Conservation (phyloP, 2,113 vertebrate genomes). For the Zapornia atra region DNA sequence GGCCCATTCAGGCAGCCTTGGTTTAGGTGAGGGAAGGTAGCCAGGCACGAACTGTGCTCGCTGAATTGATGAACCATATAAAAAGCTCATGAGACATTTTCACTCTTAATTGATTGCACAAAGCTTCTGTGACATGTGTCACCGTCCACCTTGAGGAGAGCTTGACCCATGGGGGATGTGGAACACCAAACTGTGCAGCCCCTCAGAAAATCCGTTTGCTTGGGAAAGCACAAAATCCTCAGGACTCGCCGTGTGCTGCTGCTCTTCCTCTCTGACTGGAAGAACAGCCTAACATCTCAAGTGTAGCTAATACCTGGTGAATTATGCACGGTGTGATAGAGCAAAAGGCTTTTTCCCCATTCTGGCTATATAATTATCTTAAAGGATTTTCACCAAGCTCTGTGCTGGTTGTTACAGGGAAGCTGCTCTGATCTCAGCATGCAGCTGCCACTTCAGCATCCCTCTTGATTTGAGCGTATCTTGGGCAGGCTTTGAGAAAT, state of each 20-base stretch:
- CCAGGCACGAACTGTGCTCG: neutral
- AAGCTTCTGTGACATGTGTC: neutral
- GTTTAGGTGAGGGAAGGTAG: neutral
- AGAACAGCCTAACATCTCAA: neutral
- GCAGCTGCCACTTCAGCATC: neutral
- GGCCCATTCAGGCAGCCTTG: neutral
- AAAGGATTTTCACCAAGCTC: neutral
- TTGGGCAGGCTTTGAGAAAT: neutral
- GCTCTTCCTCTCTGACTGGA: neutral
- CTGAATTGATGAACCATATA: conserved; percentile 22
- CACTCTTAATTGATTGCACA: neutral
- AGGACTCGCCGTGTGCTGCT: neutral
- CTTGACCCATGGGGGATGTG: neutral
- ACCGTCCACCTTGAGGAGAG: neutral
- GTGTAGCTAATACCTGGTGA: neutral
- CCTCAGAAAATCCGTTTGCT: neutral
- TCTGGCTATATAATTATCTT: neutral
- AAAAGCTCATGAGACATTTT: conserved; percentile 31
- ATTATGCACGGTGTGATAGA: neutral
- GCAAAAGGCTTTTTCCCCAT: neutral
- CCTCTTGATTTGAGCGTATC: neutral
- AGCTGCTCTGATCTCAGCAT: neutral
- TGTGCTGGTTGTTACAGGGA: neutral
- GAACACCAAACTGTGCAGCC: neutral
- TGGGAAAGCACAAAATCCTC: neutral